phyloP scores from a whole-genome alignment of 1,140 invertebrate species.

The Zaprionus kolodkinae region DNA sequence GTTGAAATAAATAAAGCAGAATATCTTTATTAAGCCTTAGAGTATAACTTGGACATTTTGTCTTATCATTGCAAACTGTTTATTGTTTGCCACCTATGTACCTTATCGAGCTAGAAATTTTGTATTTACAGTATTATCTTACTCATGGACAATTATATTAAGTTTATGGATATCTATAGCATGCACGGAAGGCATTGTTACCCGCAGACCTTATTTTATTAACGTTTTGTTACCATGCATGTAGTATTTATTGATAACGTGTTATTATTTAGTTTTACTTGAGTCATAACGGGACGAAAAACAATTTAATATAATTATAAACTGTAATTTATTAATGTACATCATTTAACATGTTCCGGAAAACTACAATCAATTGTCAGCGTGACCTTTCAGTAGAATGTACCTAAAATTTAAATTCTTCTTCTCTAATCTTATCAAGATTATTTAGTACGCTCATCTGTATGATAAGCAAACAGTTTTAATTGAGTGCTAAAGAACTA shows the following conservation, averaged over 20 bases:
- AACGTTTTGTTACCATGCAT: background rate
- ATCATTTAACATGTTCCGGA: no score
- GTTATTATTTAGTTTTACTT: constrained; percentile 2
- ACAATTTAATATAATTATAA: background rate
- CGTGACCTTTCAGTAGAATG: background rate
- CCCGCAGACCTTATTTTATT: background rate
- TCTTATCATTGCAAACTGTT: background rate
- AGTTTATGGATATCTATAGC: background rate
- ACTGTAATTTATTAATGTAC: background rate
- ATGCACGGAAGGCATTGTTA: background rate
- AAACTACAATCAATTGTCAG: background rate
- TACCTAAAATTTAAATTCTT: background rate
- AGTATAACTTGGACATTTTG: background rate
- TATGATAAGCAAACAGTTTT: constrained; percentile 32
- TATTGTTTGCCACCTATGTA: background rate
- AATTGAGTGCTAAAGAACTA: constrained; percentile 61
- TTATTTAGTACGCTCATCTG: background rate
- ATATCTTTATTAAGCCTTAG: background rate
- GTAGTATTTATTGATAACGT: constrained; percentile 11
- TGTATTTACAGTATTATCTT: background rate
- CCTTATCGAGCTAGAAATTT: background rate
- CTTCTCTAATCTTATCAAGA: constrained; percentile 14
- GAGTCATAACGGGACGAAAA: background rate
- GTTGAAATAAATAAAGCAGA: no score
- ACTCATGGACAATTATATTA: background rate